Conservation (phyloP, 2,888 invertebrate species). For the Pterobdella sp. region DNA sequence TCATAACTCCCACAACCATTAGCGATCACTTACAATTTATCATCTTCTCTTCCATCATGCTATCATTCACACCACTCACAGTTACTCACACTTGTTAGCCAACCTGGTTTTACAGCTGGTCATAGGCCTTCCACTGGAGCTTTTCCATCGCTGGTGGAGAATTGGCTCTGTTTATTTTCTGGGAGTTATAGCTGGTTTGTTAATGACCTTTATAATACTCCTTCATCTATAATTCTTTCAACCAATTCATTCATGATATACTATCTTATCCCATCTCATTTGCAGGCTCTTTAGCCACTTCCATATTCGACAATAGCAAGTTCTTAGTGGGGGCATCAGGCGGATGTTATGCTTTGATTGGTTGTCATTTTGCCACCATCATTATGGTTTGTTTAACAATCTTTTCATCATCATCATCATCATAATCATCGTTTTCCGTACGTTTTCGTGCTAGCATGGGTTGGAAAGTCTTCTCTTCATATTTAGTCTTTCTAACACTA, state of each 20-base stretch:
- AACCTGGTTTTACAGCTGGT: conserved; percentile 84
- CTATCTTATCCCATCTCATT: background rate
- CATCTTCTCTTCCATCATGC: background rate
- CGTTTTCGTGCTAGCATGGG: too few species aligned
- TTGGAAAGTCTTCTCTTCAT: too few species aligned
- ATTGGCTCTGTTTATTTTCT: conserved; percentile 58
- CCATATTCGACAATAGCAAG: conserved; percentile 51
- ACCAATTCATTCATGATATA: background rate
- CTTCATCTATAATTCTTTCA: background rate
- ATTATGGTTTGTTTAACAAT: conserved; percentile 61
- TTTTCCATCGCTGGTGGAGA: conserved; percentile 92
- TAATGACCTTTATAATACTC: background rate
- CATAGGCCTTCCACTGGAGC: conserved; percentile 85
- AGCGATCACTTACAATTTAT: background rate
- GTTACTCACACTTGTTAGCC: conserved; percentile 75
- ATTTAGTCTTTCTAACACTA: too few species aligned
- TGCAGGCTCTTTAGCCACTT: conserved; percentile 53
- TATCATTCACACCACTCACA: conserved; percentile 48
- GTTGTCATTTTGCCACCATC: conserved; percentile 84
- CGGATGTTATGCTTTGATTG: conserved; percentile 85
- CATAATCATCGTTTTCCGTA: background rate
- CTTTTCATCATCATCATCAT: background rate
- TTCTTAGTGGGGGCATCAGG: conserved; percentile 87
- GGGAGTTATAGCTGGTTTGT: conserved; percentile 51
- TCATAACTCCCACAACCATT: too few species aligned